Percentiles rank a stretch among this genome's conserved stretches.
phyloP scores from a whole-genome alignment of 2,888 invertebrate species.

The Lomographa bimaculata region DNA sequence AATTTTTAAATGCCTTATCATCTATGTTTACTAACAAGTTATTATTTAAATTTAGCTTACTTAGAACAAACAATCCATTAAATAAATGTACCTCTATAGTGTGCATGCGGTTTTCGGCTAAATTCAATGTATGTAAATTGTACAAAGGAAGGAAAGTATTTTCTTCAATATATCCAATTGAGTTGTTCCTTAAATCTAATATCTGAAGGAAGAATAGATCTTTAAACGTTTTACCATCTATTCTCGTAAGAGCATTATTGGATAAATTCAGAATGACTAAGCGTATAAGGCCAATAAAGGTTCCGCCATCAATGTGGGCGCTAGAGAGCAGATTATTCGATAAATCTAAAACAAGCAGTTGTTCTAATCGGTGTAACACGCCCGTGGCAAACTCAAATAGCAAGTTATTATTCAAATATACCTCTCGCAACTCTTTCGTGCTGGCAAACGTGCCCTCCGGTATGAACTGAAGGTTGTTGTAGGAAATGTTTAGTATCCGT shows the following conservation, averaged over 20 bases:
- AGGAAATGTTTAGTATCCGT: constrained; percentile 92
- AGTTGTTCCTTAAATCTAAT: constrained; percentile 93
- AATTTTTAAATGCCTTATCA: constrained; percentile 92
- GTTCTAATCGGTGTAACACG: constrained; percentile 92
- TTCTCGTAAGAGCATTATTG: constrained; percentile 92
- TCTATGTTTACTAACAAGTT: constrained; percentile 91
- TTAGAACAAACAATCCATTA: constrained; percentile 92
- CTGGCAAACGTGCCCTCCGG: constrained; percentile 93
- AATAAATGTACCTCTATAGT: constrained; percentile 91
- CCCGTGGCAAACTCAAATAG: constrained; percentile 92
- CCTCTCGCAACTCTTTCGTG: constrained; percentile 91
- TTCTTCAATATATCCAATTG: constrained; percentile 93
- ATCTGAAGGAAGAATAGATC: constrained; percentile 94
- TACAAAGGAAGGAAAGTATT: constrained; percentile 94
- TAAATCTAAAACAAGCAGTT: constrained; percentile 93
- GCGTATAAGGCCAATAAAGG: constrained; percentile 93
- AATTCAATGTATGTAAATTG: constrained; percentile 94
- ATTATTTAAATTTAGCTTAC: constrained; percentile 93
- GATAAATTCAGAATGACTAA: constrained; percentile 94
- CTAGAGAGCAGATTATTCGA: constrained; percentile 94
- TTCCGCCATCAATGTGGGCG: constrained; percentile 92
- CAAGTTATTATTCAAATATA: constrained; percentile 94
- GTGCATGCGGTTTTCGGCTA: constrained; percentile 94
- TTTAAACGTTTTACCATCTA: constrained; percentile 93
- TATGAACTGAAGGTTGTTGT: constrained; percentile 91